Conservation (phyloP, 2,113 vertebrate species). For the Trinectes maculatus region DNA sequence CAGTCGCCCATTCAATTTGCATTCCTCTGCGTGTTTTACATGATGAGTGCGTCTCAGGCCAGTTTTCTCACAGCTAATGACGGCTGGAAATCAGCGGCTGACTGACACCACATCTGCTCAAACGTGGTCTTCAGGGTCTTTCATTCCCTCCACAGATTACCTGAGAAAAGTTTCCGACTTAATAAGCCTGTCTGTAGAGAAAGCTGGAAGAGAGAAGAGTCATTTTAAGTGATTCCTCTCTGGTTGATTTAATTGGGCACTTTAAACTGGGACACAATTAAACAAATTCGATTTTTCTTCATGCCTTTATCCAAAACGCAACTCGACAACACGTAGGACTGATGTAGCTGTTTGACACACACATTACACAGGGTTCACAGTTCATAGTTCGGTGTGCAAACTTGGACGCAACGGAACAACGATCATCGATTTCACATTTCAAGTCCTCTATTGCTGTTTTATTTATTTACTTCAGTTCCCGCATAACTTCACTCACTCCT, state of each 20-base stretch:
- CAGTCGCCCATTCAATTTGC: conserved; percentile 1
- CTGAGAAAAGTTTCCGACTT: conserved; percentile 1
- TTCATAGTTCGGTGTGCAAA: too few relatives aligned
- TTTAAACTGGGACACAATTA: too few relatives aligned
- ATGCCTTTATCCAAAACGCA: not conserved
- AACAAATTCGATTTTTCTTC: not conserved
- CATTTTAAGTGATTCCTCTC: conserved; percentile 1
- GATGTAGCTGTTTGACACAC: not conserved
- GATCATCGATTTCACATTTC: not conserved
- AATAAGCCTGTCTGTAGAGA: not conserved
- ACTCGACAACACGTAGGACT: not conserved
- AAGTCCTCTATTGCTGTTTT: not conserved
- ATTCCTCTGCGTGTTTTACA: conserved; percentile 33
- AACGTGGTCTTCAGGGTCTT: not conserved
- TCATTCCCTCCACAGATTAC: not conserved
- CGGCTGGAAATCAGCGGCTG: conserved; percentile 20
- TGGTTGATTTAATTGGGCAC: conserved; percentile 3
- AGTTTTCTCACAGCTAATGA: conserved; percentile 28
- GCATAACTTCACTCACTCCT: conserved; percentile 17
- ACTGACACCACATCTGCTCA: conserved; percentile 25
- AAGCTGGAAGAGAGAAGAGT: conserved; percentile 8
- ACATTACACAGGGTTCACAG: not conserved
- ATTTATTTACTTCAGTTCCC: conserved; percentile 15
- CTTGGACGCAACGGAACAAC: not conserved
- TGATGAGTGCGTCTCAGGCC: not conserved